Evolutionary conservation across 2,888 invertebrate genomes (phyloP).

Genomic region (Erpobdella octoculata): DNA sequence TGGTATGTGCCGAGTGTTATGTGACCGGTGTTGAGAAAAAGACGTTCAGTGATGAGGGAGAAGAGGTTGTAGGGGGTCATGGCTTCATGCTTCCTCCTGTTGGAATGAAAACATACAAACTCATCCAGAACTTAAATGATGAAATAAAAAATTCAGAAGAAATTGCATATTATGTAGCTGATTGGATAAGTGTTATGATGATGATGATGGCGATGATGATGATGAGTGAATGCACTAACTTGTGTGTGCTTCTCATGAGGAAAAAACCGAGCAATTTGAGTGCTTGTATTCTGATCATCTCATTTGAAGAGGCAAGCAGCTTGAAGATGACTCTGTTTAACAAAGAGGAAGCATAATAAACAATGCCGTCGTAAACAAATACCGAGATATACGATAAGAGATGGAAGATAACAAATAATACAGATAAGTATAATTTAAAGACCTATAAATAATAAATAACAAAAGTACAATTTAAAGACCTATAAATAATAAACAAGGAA

Average conservation of each 20-base stretch:
- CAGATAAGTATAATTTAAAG: no score
- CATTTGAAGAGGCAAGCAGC: slow-evolving; percentile 86
- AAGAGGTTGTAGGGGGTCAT: slow-evolving; percentile 98
- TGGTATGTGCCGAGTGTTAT: slow-evolving; percentile 92
- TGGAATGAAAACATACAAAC: slow-evolving; percentile 32
- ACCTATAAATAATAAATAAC: no score
- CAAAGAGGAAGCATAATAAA: no score
- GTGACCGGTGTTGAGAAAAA: slow-evolving; percentile 78
- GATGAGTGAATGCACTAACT: slow-evolving; percentile 60
- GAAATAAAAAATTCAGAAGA: no score
- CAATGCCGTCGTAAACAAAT: no score
- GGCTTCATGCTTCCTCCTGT: slow-evolving; percentile 92
- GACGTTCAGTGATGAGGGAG: slow-evolving; percentile 83
- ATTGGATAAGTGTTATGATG: not conserved
- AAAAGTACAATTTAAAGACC: no score
- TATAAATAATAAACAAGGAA: no score
- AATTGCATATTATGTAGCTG: no score
- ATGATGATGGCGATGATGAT: not conserved
- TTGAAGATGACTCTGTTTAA: slow-evolving; percentile 91
- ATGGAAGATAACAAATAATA: no score
- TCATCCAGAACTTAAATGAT: not conserved
- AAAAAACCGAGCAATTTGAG: slow-evolving; percentile 94
- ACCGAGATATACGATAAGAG: no score
- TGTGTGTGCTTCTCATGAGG: slow-evolving; percentile 92
- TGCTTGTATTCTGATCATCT: slow-evolving; percentile 86